These are phyloP conservation scores for Hoplodrina blanda DNA, from an alignment of 2,888 invertebrate species.

Conservation along the genomic window DNA sequence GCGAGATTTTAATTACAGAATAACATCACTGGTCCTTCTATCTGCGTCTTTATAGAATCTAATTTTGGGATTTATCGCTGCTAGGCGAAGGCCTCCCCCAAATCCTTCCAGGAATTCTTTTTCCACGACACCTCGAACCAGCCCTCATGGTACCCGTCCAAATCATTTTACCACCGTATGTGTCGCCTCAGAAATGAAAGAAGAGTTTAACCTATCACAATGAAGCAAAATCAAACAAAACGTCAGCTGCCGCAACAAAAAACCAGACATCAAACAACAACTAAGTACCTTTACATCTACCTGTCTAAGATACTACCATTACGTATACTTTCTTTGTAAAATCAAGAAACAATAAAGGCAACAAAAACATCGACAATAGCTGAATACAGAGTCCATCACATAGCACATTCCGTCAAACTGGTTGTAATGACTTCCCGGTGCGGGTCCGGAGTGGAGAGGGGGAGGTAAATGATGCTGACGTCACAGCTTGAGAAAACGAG, in stretches of 20 bases:
- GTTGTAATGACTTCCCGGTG: constrained; percentile 66
- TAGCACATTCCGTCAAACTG: constrained; percentile 65
- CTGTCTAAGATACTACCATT: not conserved
- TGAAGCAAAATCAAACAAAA: constrained; percentile 13
- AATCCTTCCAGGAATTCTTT: too few relatives aligned
- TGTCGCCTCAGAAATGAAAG: not conserved
- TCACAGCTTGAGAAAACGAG: constrained; percentile 43
- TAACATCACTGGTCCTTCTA: not conserved
- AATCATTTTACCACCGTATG: too few relatives aligned
- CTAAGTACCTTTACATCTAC: constrained; percentile 1
- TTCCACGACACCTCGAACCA: too few relatives aligned
- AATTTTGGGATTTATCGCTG: not conserved
- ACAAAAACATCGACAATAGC: constrained; percentile 55
- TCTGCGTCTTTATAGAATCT: not conserved
- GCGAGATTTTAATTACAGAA: too few relatives aligned
- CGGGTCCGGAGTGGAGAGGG: constrained; percentile 17
- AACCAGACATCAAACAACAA: constrained; percentile 7
- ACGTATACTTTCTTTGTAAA: constrained; percentile 38
- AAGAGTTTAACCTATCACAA: not conserved
- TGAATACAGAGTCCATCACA: constrained; percentile 39
- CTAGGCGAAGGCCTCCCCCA: too few relatives aligned
- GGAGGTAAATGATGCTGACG: constrained; percentile 26
- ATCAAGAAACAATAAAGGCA: constrained; percentile 49
- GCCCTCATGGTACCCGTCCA: too few relatives aligned
- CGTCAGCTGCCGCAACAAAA: not conserved